These are phyloP conservation scores for Sminthurinus aureus DNA, from an alignment of 2,888 invertebrate genomes.

Conservation along the genomic window DNA sequence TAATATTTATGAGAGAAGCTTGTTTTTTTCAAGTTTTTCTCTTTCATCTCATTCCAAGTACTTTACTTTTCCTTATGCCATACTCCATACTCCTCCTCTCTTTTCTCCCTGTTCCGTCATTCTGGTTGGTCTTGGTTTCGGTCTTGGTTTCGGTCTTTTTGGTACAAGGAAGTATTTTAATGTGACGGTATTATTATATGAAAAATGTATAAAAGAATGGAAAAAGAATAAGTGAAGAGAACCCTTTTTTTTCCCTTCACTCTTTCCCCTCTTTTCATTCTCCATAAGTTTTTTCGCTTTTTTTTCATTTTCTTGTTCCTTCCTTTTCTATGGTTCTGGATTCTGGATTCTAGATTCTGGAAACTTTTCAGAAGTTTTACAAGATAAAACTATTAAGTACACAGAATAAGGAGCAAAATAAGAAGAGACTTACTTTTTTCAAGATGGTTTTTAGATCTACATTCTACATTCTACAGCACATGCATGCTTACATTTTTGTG, in stretches of 20 bases:
- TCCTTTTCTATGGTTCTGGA: constrained; percentile 2
- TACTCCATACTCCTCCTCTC: neutral
- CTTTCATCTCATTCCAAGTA: neutral
- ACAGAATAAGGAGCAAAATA: neutral
- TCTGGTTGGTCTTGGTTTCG: too few species aligned
- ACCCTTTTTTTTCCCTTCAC: constrained; percentile 27
- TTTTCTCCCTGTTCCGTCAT: neutral
- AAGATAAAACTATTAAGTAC: constrained; percentile 31
- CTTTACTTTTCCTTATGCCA: neutral
- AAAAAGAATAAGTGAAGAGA: constrained; percentile 1
- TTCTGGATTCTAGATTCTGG: too few species aligned
- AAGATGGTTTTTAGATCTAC: neutral
- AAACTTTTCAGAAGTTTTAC: constrained; percentile 28
- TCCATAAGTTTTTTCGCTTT: neutral
- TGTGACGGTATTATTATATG: constrained; percentile 26
- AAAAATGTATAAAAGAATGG: neutral
- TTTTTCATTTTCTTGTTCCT: neutral
- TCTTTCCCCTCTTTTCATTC: constrained; percentile 1
- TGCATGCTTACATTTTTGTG: too few species aligned
- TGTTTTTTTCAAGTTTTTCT: neutral
- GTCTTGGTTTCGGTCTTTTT: too few species aligned
- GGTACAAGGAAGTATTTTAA: constrained; percentile 24
- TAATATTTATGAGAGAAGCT: constrained; percentile 7
- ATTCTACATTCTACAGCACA: too few species aligned
- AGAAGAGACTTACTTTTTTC: neutral